Percentiles rank a stretch among this genome's conserved stretches.
Evolutionary conservation across 2,113 vertebrate genomes (phyloP).

Genomic region (Pseudonaja textilis): DNA sequence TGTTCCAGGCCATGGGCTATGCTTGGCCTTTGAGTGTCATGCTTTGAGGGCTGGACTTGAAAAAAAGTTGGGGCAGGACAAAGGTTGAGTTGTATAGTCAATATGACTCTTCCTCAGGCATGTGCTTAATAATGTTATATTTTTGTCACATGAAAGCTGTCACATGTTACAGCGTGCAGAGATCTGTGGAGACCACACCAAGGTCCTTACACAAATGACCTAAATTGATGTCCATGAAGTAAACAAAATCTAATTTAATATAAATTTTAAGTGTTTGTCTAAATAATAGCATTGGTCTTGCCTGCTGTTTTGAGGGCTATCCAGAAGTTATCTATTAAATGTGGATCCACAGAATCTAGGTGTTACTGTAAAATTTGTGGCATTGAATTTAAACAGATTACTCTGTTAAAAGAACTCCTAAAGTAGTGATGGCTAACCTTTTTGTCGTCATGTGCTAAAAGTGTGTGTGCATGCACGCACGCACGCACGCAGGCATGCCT

Average conservation of each 20-base stretch:
- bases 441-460: too few relatives aligned
- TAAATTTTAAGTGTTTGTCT: neutral
- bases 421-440: too few relatives aligned
- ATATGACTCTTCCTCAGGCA: neutral
- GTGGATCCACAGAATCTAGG: neutral
- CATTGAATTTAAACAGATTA: neutral
- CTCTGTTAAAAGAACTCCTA: too few relatives aligned
- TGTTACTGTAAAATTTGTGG: neutral
- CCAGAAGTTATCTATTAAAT: neutral
- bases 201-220: neutral
- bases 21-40: neutral
- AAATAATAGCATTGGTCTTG: neutral
- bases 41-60: neutral
- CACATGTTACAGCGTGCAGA: neutral
- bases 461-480: too few relatives aligned
- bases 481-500: too few relatives aligned
- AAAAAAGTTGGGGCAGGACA: neutral
- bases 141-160: neutral
- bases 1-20: neutral
- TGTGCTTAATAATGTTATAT: neutral
- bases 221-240: neutral
- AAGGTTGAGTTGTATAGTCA: neutral
- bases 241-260: neutral
- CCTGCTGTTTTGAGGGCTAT: neutral
- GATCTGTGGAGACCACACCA: neutral